Conservation (phyloP, 2,797 vertebrate genomes). For the Alosa sapidissima region DNA sequence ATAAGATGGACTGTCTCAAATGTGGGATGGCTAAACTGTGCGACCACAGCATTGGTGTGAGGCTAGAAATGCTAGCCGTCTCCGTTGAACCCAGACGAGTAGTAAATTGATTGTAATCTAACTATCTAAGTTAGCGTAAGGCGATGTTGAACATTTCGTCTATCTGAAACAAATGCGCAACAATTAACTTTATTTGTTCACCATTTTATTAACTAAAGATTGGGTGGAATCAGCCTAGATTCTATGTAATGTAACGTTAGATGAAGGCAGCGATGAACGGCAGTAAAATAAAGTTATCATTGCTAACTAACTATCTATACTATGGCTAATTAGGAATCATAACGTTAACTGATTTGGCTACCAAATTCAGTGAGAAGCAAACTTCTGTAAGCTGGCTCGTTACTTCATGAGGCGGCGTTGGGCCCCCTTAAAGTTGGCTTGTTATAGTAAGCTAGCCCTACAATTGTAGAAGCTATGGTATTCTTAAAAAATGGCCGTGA, state of each 20-base stretch:
- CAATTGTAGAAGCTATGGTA: neutral
- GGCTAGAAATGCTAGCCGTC: neutral
- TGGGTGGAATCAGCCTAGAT: too few species aligned
- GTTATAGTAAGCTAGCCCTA: neutral
- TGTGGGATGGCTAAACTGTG: constrained; percentile 16
- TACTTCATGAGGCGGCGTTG: neutral
- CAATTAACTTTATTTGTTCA: neutral
- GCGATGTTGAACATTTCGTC: neutral
- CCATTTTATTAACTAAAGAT: neutral
- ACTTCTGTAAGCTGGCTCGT: neutral
- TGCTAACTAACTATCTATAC: neutral
- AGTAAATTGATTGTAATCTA: neutral
- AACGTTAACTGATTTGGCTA: neutral
- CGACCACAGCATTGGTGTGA: constrained; percentile 4
- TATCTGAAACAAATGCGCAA: neutral
- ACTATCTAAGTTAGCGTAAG: neutral
- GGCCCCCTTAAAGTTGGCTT: neutral
- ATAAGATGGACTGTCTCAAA: constrained; percentile 19
- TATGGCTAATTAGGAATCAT: neutral
- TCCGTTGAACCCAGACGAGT: neutral
- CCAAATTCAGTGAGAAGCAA: neutral
- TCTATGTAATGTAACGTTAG: neutral
- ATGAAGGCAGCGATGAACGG: neutral
- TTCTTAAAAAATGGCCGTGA: constrained; percentile 16
- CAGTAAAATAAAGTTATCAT: neutral